phyloP scores from a whole-genome alignment of 2,797 vertebrate species.

The Antennarius maculatus region DNA sequence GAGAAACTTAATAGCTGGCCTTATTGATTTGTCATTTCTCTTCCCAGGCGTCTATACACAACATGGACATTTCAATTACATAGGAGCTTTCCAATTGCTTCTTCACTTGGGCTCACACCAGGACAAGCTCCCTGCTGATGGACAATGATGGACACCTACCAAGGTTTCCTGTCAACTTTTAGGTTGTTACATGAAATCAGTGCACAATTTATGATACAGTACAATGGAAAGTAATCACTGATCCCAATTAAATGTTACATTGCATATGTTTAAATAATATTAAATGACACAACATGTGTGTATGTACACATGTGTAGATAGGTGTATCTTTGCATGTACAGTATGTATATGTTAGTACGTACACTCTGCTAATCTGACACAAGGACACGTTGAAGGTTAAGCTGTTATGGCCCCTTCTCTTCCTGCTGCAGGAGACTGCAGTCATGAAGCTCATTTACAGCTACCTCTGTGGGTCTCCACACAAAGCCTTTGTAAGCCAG shows the following conservation, averaged over 20 bases:
- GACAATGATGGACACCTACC: conserved; percentile 46
- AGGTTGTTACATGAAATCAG: neutral
- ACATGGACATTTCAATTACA: conserved; percentile 71
- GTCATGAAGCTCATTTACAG: too few species aligned
- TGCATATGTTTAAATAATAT: neutral
- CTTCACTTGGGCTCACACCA: conserved; percentile 23
- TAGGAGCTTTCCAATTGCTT: conserved; percentile 44
- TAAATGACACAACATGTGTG: neutral
- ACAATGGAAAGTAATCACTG: neutral
- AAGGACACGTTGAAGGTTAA: conserved; percentile 31
- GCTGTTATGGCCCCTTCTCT: neutral
- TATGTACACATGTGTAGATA: too few species aligned
- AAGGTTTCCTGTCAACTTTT: conserved; percentile 1
- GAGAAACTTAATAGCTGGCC: conserved; percentile 64
- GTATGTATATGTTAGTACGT: too few species aligned
- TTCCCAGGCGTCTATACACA: conserved; percentile 65
- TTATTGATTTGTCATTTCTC: conserved; percentile 79
- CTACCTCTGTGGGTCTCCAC: too few species aligned
- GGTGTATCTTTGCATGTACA: too few species aligned
- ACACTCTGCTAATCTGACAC: neutral
- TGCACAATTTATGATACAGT: neutral
- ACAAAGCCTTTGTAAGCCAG: too few species aligned
- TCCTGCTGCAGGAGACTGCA: too few species aligned
- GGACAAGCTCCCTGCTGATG: conserved; percentile 38
- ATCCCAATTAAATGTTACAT: neutral